These are phyloP conservation scores for Disparrhopalites patrizii DNA, from an alignment of 2,888 invertebrate genomes.

Conservation along the genomic window DNA sequence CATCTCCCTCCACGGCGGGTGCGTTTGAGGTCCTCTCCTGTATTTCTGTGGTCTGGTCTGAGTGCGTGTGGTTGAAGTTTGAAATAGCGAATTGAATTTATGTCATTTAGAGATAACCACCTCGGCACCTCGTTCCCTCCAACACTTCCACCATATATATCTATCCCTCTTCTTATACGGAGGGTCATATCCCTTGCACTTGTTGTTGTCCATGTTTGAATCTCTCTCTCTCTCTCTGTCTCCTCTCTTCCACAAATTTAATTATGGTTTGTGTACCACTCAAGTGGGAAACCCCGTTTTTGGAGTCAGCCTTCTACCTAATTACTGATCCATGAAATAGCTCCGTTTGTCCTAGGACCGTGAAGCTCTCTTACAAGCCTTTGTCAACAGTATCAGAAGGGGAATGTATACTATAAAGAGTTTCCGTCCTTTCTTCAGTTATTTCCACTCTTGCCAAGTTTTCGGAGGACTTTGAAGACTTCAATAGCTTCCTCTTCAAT, in stretches of 20 bases:
- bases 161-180: neutral
- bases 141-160: neutral
- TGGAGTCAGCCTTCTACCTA: neutral
- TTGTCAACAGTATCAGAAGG: neutral
- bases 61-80: neutral
- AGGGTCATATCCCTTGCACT: too few relatives aligned
- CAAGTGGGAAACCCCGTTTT: neutral
- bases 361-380: neutral
- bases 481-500: neutral
- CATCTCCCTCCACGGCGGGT: too few relatives aligned
- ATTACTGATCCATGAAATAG: constrained; percentile 4
- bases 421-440: too few relatives aligned
- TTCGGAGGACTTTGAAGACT: neutral
- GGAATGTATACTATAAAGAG: neutral
- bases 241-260: neutral
- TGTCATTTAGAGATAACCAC: neutral
- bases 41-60: neutral
- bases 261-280: too few relatives aligned
- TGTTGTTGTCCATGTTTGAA: too few relatives aligned
- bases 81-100: neutral
- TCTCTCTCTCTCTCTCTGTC: constrained; percentile 1
- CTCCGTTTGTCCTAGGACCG: too few relatives aligned
- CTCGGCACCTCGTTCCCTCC: neutral
- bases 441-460: neutral
- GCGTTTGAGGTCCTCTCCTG: neutral